Evolutionary conservation across 2,797 vertebrate species (phyloP).

Genomic region (Sebastes iracundus): DNA sequence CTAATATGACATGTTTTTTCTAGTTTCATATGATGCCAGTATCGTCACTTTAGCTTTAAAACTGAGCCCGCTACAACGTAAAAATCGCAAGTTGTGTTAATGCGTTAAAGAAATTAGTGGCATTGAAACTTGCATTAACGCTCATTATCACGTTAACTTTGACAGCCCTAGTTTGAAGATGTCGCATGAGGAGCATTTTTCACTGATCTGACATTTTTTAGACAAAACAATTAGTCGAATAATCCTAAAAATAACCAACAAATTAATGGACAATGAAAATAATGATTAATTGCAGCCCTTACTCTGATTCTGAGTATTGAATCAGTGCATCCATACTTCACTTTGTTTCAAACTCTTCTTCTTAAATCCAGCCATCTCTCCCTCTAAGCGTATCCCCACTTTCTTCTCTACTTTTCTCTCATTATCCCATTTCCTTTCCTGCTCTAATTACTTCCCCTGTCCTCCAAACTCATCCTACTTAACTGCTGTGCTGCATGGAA

Average conservation of each 20-base stretch:
- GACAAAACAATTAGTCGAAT: background rate
- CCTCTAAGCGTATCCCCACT: background rate
- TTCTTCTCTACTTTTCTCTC: conserved; percentile 11
- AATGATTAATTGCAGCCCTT: background rate
- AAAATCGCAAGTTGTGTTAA: no score
- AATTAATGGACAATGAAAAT: background rate
- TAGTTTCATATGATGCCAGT: no score
- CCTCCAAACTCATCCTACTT: background rate
- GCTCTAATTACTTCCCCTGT: conserved; percentile 1
- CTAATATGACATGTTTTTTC: no score
- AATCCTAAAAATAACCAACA: background rate
- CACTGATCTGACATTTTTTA: background rate
- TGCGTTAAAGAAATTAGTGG: accelerated
- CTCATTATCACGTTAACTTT: background rate
- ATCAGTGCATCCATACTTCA: background rate
- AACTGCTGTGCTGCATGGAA: background rate
- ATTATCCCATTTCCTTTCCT: conserved; percentile 5
- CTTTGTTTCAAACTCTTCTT: background rate
- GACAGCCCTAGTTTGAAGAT: background rate
- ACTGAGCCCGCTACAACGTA: accelerated
- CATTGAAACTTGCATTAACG: no score
- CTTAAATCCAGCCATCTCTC: background rate
- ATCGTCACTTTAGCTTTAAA: no score
- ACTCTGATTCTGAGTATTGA: background rate
- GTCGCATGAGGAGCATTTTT: background rate